Conservation (phyloP, 2,888 invertebrate species). For the Machimus atricapillus region DNA sequence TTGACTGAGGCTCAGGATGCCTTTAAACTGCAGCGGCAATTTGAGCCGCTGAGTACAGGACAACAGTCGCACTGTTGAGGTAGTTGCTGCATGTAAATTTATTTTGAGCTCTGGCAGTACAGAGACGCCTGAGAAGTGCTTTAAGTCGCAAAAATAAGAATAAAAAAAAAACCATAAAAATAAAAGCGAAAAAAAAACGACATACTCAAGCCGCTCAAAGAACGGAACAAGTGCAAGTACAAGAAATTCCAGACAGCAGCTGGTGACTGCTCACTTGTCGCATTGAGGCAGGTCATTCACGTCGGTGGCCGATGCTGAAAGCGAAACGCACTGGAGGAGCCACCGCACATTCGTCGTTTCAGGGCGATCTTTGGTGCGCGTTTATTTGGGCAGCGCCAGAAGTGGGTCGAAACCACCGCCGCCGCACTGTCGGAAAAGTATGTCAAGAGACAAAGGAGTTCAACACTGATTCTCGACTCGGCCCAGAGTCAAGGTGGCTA, state of each 20-base stretch:
- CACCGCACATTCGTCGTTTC: neutral
- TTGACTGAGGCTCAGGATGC: slow-evolving; percentile 10
- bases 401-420: slow-evolving; percentile 16
- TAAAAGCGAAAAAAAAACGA: neutral
- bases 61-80: neutral
- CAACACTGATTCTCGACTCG: neutral
- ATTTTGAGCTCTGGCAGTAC: neutral
- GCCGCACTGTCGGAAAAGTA: neutral
- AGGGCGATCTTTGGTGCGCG: neutral
- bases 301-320: neutral
- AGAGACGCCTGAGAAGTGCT: slow-evolving; percentile 7
- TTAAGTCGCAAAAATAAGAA: neutral
- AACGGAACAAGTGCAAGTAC: slow-evolving; percentile 7
- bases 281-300: slow-evolving; percentile 38
- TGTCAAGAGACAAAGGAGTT: slow-evolving; percentile 10
- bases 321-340: neutral
- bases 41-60: neutral
- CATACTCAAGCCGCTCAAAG: neutral
- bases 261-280: slow-evolving; percentile 22
- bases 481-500: slow-evolving; percentile 27
- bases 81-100: neutral
- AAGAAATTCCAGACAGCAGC: slow-evolving; percentile 33
- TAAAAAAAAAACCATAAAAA: neutral
- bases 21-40: slow-evolving; percentile 19
- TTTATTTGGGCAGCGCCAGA: neutral